Evolutionary conservation across 2,888 invertebrate species (phyloP).

Genomic region (Tenodera sinensis): DNA sequence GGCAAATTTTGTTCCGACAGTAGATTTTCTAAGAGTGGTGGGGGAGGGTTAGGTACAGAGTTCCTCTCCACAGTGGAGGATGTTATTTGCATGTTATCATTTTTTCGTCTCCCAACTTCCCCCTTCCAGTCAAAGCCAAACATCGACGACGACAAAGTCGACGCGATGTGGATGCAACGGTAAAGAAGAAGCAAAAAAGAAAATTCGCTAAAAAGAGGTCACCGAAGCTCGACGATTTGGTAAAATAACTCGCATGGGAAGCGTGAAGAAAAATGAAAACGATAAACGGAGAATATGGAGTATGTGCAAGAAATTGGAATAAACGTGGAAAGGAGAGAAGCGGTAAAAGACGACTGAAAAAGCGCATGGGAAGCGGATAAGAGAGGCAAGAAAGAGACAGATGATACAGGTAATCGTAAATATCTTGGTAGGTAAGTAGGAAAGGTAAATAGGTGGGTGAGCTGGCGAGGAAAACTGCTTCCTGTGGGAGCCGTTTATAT

Average conservation of each 20-base stretch:
- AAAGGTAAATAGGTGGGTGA: background rate
- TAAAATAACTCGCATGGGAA: slow-evolving; percentile 9
- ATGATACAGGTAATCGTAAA: slow-evolving; percentile 9
- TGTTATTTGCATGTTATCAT: slow-evolving; percentile 2
- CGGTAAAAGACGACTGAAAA: background rate
- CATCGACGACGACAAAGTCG: background rate
- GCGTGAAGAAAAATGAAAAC: slow-evolving; percentile 16
- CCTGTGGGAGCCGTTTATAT: slow-evolving; percentile 20
- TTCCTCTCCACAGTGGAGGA: background rate
- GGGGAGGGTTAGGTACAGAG: background rate
- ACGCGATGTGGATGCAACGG: background rate
- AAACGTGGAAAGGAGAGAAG: background rate
- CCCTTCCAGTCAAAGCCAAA: background rate
- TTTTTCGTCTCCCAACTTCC: background rate
- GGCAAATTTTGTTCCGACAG: background rate
- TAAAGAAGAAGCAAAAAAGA: background rate
- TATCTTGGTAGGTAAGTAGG: background rate
- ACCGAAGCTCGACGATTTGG: background rate
- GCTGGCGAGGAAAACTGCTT: slow-evolving; percentile 4
- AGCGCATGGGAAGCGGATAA: background rate
- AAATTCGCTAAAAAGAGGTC: background rate
- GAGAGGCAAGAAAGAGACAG: background rate
- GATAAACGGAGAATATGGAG: background rate
- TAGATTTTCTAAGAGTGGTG: background rate
- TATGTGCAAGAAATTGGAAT: background rate